Conservation (phyloP, 2,113 vertebrate genomes). For the Pterocles burchelli region DNA sequence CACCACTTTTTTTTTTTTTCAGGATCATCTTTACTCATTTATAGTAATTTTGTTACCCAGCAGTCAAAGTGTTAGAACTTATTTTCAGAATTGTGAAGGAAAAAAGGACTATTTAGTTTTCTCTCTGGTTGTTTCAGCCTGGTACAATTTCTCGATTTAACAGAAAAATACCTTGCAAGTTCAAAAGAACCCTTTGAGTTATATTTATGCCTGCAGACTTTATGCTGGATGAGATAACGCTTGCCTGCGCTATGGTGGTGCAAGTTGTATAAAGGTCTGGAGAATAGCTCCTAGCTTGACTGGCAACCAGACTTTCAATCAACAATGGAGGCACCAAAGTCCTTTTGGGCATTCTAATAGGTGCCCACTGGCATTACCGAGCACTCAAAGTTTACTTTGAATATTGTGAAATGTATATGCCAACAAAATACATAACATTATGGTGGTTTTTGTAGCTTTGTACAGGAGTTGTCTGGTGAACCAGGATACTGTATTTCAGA, state of each 20-base stretch:
- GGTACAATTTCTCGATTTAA: not conserved
- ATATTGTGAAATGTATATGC: not conserved
- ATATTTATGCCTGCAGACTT: not conserved
- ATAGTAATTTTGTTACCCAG: not conserved
- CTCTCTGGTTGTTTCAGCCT: not conserved
- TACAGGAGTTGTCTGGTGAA: not conserved
- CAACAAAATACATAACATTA: not conserved
- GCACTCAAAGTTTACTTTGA: not conserved
- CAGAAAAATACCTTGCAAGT: not conserved
- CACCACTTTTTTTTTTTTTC: not conserved
- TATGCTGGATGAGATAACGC: not conserved
- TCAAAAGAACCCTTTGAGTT: not conserved
- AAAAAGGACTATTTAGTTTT: not conserved
- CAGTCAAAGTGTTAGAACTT: not conserved
- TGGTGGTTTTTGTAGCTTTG: not conserved
- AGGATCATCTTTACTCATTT: not conserved
- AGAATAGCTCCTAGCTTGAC: not conserved
- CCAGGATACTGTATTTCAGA: not conserved
- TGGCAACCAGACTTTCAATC: not conserved
- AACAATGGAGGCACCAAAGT: not conserved
- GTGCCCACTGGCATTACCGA: not conserved
- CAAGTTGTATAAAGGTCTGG: not conserved
- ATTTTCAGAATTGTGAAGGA: not conserved
- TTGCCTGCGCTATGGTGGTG: not conserved
- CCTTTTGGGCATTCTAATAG: not conserved